Conservation (phyloP, 2,888 invertebrate species). For the Bhutanitis thaidina region DNA sequence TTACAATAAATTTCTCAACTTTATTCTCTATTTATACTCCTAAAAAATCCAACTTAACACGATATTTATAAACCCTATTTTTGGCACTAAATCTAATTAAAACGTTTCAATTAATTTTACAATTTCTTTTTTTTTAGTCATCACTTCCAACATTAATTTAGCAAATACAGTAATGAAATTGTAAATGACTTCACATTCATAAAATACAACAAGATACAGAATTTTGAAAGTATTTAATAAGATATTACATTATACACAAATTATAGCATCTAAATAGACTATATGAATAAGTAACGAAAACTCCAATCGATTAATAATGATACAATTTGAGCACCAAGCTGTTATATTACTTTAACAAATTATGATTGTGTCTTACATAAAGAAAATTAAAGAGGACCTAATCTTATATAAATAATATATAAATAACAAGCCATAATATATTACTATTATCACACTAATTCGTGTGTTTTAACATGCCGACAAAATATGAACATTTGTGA, state of each 20-base stretch:
- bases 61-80: conserved; percentile 69
- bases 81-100: conserved; percentile 78
- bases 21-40: conserved; percentile 62
- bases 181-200: conserved; percentile 19
- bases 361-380: no score
- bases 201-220: conserved; percentile 5
- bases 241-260: not conserved
- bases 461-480: not conserved
- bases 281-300: not conserved
- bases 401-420: not conserved
- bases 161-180: conserved; percentile 25
- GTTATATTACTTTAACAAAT: conserved; percentile 11
- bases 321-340: conserved; percentile 55
- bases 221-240: conserved; percentile 14
- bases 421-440: conserved; percentile 22
- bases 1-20: conserved; percentile 65
- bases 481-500: not conserved
- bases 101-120: conserved; percentile 52
- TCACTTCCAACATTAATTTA: conserved; percentile 39
- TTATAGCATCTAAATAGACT: not conserved
- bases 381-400: not conserved
- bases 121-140: conserved; percentile 21
- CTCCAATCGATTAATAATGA: conserved; percentile 27
- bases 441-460: no score
- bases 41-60: conserved; percentile 64